Evolutionary conservation across 2,113 vertebrate genomes (phyloP).

Genomic region (Thryonomys swinderianus): DNA sequence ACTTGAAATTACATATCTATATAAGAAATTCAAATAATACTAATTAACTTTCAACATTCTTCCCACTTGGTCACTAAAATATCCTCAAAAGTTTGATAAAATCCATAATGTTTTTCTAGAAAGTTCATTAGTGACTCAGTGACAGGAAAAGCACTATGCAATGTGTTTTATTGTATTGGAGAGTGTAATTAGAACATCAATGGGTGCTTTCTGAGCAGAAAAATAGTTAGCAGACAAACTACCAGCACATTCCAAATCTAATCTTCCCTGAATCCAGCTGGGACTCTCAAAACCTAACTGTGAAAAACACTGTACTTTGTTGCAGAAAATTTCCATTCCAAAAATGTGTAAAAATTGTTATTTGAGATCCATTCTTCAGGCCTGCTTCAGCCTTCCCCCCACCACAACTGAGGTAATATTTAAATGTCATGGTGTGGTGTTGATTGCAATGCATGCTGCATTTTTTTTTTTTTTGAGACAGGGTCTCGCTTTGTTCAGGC

Average conservation of each 20-base stretch:
- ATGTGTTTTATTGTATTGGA: conserved; percentile 14
- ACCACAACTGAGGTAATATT: not conserved
- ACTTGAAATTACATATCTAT: conserved; percentile 5
- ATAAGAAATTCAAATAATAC: conserved; percentile 42
- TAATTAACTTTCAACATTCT: not conserved
- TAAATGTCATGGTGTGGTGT: not conserved
- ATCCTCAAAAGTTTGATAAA: not conserved
- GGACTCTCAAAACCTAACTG: conserved; percentile 37
- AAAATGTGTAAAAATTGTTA: not conserved
- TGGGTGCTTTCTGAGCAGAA: conserved; percentile 62
- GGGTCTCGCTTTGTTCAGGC: too few species aligned
- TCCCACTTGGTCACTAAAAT: not conserved
- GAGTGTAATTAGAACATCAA: conserved; percentile 20
- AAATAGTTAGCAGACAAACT: conserved; percentile 73
- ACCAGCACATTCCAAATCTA: conserved; percentile 71
- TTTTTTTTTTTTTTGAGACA: too few species aligned
- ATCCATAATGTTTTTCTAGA: not conserved
- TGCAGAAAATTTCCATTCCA: conserved; percentile 37
- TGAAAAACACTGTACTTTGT: not conserved
- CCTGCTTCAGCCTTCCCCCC: not conserved
- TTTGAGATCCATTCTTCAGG: not conserved
- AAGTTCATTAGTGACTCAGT: not conserved
- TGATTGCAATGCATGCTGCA: not conserved
- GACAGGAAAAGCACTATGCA: conserved; percentile 21
- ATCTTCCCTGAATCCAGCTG: conserved; percentile 69